Percentiles rank a stretch among this genome's conserved stretches.
These are phyloP conservation scores for Dolichotis patagonum DNA, from an alignment of 2,113 vertebrate genomes.

Conservation along the genomic window DNA sequence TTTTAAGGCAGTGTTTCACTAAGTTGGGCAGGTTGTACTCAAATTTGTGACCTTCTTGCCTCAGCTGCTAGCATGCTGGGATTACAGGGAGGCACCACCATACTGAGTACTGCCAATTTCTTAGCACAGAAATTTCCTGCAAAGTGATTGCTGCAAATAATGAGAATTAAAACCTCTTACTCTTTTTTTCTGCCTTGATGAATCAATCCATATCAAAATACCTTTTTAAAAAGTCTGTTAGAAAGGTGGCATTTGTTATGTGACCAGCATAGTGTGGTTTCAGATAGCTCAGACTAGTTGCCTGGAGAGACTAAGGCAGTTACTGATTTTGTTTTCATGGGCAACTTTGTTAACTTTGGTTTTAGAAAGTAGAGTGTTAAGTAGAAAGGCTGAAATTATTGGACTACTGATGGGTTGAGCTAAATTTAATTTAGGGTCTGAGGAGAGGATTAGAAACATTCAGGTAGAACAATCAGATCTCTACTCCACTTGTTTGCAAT, in stretches of 20 bases:
- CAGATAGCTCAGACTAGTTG: background rate
- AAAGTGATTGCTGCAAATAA: background rate
- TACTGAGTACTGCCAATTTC: background rate
- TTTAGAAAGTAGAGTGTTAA: conserved; percentile 8
- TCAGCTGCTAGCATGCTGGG: background rate
- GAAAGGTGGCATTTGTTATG: background rate
- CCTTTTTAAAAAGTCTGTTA: background rate
- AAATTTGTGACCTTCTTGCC: background rate
- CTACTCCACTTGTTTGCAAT: background rate
- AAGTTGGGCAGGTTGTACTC: background rate
- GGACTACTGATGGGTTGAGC: background rate
- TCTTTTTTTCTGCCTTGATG: background rate
- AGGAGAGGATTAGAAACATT: background rate
- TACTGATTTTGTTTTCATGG: conserved; percentile 1
- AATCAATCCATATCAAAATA: background rate
- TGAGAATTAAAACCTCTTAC: background rate
- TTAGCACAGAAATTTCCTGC: background rate
- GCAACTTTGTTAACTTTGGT: conserved; percentile 2
- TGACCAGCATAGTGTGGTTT: background rate
- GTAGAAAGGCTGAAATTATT: conserved; percentile 14
- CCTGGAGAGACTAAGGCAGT: background rate
- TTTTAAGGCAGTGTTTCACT: background rate
- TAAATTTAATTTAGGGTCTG: background rate
- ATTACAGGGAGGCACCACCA: background rate
- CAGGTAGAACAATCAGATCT: background rate